phyloP scores from a whole-genome alignment of 2,888 invertebrate genomes.

The Resseliella maxima region DNA sequence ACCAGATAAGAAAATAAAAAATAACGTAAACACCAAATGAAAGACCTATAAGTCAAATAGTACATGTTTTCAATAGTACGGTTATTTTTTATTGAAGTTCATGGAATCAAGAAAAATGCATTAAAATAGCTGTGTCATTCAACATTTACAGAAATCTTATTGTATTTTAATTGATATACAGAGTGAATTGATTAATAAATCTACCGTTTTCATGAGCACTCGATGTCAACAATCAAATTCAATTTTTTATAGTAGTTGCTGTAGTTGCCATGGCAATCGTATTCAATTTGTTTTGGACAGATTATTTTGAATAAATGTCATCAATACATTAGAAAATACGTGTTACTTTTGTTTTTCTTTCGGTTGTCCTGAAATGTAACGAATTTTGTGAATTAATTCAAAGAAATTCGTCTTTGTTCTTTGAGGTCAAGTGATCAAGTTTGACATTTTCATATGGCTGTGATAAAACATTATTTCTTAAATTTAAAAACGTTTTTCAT shows the following conservation, averaged over 20 bases:
- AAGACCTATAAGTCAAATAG: too few species aligned
- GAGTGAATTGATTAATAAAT: too few species aligned
- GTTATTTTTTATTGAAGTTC: too few species aligned
- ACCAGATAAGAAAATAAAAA: too few species aligned
- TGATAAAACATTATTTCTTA: neutral
- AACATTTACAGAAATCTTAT: too few species aligned
- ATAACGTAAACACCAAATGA: too few species aligned
- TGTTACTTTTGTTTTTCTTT: neutral
- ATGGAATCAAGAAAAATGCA: too few species aligned
- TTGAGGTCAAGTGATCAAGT: neutral
- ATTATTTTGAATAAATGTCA: conserved; percentile 5
- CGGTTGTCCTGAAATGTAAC: neutral
- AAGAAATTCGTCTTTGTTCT: neutral
- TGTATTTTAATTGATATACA: too few species aligned
- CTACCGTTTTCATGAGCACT: too few species aligned
- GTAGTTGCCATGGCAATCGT: neutral
- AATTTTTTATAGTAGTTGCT: neutral
- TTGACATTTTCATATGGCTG: neutral
- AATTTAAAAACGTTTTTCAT: neutral
- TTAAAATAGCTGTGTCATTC: too few species aligned
- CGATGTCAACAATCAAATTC: too few species aligned
- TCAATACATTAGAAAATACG: neutral
- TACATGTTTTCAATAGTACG: too few species aligned
- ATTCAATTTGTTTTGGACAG: conserved; percentile 37
- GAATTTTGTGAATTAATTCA: neutral